phyloP scores from a whole-genome alignment of 1,140 invertebrate genomes.

The Drosophila repletoides region DNA sequence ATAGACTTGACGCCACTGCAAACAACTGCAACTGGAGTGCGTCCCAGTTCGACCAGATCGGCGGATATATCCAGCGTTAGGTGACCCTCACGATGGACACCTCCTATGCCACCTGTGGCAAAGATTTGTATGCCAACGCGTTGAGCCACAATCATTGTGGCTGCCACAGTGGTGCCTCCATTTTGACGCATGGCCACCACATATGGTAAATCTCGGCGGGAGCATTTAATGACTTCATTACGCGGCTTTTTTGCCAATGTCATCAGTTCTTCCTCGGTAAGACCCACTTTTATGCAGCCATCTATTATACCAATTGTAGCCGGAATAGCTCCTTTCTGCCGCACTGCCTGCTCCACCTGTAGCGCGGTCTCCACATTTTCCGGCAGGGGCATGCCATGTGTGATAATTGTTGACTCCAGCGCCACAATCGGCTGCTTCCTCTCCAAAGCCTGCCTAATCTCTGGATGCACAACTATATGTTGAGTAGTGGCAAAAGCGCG shows the following conservation, averaged over 20 bases:
- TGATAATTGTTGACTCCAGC: constrained; percentile 98
- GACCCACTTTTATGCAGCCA: constrained; percentile 92
- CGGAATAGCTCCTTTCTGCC: constrained; percentile 91
- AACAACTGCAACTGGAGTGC: constrained; percentile 93
- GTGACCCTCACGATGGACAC: constrained; percentile 95
- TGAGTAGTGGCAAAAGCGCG: constrained; percentile 5
- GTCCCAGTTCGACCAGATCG: constrained; percentile 95
- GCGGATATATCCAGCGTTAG: constrained; percentile 96
- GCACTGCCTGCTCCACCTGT: constrained; percentile 91
- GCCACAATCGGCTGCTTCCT: constrained; percentile 88
- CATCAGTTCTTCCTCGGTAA: constrained; percentile 86
- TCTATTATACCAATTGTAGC: constrained; percentile 96
- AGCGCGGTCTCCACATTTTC: constrained; percentile 94
- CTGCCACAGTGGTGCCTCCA: constrained; percentile 98
- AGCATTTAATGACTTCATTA: constrained; percentile 87
- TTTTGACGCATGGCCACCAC: constrained; percentile 87
- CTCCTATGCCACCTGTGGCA: constrained; percentile 95
- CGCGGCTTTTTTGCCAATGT: constrained; percentile 84
- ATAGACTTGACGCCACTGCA: constrained; percentile 99
- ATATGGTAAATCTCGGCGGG: constrained; percentile 92
- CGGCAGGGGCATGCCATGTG: constrained; percentile 98
- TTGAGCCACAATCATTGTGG: constrained; percentile 93
- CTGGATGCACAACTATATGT: constrained; percentile 64
- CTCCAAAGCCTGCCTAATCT: constrained; percentile 53
- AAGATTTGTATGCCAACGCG: constrained; percentile 94